Evolutionary conservation across 2,797 vertebrate genomes (phyloP), one percentile per base, ranked within the genome.

Genomic region (Aplochiton taeniatus): DNA sequence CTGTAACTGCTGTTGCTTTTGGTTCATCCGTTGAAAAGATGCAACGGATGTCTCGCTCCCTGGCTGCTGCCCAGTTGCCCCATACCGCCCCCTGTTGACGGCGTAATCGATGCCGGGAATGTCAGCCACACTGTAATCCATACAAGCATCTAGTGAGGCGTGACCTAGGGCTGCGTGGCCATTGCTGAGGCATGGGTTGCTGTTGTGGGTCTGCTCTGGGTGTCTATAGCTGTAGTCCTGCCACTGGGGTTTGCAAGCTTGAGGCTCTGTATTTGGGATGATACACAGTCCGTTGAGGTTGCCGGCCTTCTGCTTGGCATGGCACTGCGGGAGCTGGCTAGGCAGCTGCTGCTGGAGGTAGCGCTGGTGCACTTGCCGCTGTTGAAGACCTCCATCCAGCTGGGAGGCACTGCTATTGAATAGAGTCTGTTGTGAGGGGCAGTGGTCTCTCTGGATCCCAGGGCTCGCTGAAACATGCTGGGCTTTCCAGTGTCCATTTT

Each of bases 401-500:
- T 79, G 75, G 0, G 75, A 68, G 8, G 63, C 61, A 0, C 62
- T 76, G 14, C 81, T 76, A 31, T 62, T 75, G 43, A 76, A 75
- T 46, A 84, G 11, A 46, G 77, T 71, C 74, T 87, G 76, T 14
- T 44, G 80, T 13, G 69, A 42, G 13, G 68, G 68, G 1, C 73
- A 74, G 50, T 76, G 79, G 49, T 77, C 74, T 9, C 85, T 58
- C 41, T 82, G 61, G 56, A 85, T 77, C 54, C 78, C 81, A 12
- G 81, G 42, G 17, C 53, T 72, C 16, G 57, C 7, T 0, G 86
- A 72, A 65, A 84, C 71, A 56, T 75, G 71, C 42, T 90, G 82
- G 14, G 79, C 55, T 9, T 76, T 52, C 92, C 92, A 92, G 0
- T 60, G 77, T 52, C 83, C 71, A 4, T 77, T 83, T 31, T 58